These are phyloP conservation scores for Chironomus tentans DNA, from an alignment of 2,888 invertebrate species.

Conservation along the genomic window DNA sequence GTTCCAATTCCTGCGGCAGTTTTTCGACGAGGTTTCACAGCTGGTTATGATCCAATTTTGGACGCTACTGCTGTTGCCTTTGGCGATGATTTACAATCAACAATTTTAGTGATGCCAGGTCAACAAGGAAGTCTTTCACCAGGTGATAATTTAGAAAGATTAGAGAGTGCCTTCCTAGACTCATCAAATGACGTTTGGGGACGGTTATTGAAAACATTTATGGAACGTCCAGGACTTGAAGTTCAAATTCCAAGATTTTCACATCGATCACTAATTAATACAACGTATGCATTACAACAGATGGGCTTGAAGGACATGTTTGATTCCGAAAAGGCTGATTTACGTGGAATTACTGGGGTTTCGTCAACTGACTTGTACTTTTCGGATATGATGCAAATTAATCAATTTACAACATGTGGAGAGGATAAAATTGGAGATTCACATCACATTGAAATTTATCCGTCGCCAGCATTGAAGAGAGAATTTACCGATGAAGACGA, in stretches of 20 bases:
- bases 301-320: slow-evolving; percentile 79
- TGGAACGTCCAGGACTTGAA: slow-evolving; percentile 68
- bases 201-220: slow-evolving; percentile 59
- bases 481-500: slow-evolving; percentile 44
- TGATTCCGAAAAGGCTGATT: slow-evolving; percentile 63
- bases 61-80: slow-evolving; percentile 77
- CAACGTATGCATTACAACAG: slow-evolving; percentile 63
- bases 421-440: slow-evolving; percentile 61
- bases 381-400: slow-evolving; percentile 76
- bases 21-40: slow-evolving; percentile 64
- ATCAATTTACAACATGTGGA: slow-evolving; percentile 75
- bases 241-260: slow-evolving; percentile 76
- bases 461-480: slow-evolving; percentile 48
- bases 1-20: slow-evolving; percentile 78
- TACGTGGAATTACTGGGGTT: slow-evolving; percentile 71
- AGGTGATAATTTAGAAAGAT: slow-evolving; percentile 64
- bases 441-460: slow-evolving; percentile 75
- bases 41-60: slow-evolving; percentile 74
- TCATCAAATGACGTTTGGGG: slow-evolving; percentile 50
- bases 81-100: slow-evolving; percentile 65
- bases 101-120: slow-evolving; percentile 75
- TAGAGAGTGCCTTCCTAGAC: slow-evolving; percentile 61
- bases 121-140: slow-evolving; percentile 73
- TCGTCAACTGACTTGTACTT: slow-evolving; percentile 67
- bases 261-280: slow-evolving; percentile 72